Base-by-base conservation (phyloP, 2,888 invertebrate genomes). In the Noctua fimbriata region DNA sequence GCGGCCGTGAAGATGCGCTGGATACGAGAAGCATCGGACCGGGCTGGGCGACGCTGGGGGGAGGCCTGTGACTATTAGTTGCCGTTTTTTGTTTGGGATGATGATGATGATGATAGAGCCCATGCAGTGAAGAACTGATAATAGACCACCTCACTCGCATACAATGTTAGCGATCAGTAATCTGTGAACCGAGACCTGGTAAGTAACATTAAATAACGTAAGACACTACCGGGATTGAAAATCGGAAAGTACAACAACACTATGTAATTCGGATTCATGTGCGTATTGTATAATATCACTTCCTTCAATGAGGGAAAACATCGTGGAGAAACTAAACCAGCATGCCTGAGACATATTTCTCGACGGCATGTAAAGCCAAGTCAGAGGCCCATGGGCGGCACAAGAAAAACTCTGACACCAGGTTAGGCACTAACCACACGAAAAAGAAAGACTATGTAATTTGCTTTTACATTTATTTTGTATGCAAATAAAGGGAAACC, bases 401-500 rank as follows among this genome's bases (percentile, higher is more conserved):
- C 18, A 49, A n/a, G n/a, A n/a, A 49, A 18, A 49, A 49, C 18
- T 49, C 49, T 7, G 18, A 49, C 49, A 52, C 21, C 7, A 52
- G 21, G 9, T 52, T 52, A 52, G 52, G 52, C 18, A 18, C 49
- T 18, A 21, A 52, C 52, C 21, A 52, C 52, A 52, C 7, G 52
- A 52, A 7, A 21, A 52, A 52, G 21, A 52, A 52, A 52, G 9
- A 69, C 60, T 28, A n/a, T 10, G 16, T 76, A 67, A 82, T 82
- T 81, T 76, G 63, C 18, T 52, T 67, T 76, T 36, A 81, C 65
- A 70, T 76, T 60, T 71, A 44, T 58, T 58, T 58, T 63, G 63
- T 81, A 84, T 84, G 81, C 77, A 84, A 84, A 81, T 77, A 84
- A 74, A 77, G 72, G 18, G 18, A 24, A 81, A 69, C 73, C 70